A percentile compares a stretch with the other conserved stretches of the same genome.
phyloP scores from a whole-genome alignment of 2,888 invertebrate species.

The Priocnemis perturbator region DNA sequence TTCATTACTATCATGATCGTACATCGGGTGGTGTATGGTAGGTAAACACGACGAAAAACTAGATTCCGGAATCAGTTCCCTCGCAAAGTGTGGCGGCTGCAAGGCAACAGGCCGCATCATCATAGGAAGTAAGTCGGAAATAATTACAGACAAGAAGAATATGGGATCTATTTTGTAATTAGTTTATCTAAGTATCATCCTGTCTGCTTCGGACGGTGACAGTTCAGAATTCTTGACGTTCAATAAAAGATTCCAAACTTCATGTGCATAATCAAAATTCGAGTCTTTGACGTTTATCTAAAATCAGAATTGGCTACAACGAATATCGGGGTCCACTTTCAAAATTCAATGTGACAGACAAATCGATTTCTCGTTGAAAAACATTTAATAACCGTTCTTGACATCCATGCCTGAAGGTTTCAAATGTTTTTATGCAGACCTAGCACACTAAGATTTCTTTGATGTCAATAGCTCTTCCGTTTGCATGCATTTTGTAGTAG shows the following conservation, averaged over 20 bases:
- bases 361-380: neutral
- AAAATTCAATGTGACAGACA: too few species aligned
- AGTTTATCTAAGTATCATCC: constrained; percentile 37
- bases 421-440: constrained; percentile 18
- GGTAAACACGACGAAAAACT: constrained; percentile 74
- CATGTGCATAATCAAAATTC: neutral
- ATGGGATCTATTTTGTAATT: constrained; percentile 57
- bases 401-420: constrained; percentile 12
- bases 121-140: constrained; percentile 74
- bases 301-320: constrained; percentile 10
- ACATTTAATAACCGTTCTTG: constrained; percentile 30
- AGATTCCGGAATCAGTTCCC: constrained; percentile 73
- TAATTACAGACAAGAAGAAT: constrained; percentile 65
- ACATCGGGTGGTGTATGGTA: constrained; percentile 73
- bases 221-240: constrained; percentile 53
- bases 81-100: constrained; percentile 73
- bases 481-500: constrained; percentile 61
- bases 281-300: neutral
- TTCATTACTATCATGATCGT: constrained; percentile 73
- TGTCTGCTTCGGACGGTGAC: constrained; percentile 62
- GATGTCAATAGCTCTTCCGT: constrained; percentile 30
- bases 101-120: constrained; percentile 74
- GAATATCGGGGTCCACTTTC: neutral
- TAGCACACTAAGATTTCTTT: constrained; percentile 18
- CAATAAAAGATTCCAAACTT: constrained; percentile 15